Conservation (phyloP, 2,888 invertebrate species). For the Leucophenga maculata region DNA sequence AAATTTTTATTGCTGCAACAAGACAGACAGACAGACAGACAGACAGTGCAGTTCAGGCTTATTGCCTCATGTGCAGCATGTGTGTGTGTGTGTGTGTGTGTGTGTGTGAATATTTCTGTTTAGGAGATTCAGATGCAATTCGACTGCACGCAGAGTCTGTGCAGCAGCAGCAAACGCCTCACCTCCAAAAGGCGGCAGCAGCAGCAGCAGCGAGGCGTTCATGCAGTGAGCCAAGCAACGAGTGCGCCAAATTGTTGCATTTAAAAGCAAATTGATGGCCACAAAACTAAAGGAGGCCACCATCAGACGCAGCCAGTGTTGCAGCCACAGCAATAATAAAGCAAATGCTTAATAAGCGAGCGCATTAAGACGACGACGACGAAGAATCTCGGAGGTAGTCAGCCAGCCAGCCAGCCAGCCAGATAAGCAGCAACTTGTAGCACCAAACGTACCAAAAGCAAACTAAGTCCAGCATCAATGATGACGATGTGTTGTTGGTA, state of each 20-base stretch:
- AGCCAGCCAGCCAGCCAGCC: not conserved
- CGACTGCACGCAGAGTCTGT: slow-evolving; percentile 44
- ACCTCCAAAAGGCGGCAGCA: slow-evolving; percentile 25
- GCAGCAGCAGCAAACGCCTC: slow-evolving; percentile 25
- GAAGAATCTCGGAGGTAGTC: not conserved
- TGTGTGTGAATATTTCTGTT: not conserved
- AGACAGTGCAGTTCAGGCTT: slow-evolving; percentile 26
- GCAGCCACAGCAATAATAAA: slow-evolving; percentile 44
- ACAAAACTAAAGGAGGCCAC: slow-evolving; percentile 66
- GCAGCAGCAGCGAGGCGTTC: not conserved
- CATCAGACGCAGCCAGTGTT: slow-evolving; percentile 40
- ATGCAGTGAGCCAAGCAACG: slow-evolving; percentile 37
- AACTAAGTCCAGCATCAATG: slow-evolving; percentile 42
- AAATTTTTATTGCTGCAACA: slow-evolving; percentile 58
- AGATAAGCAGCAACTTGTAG: slow-evolving; percentile 17
- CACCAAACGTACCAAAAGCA: slow-evolving; percentile 21
- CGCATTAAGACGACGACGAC: slow-evolving; percentile 30
- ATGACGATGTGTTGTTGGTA: slow-evolving; percentile 63
- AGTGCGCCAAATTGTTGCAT: slow-evolving; percentile 61
- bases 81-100: slow-evolving; percentile 14
- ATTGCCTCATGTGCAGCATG: slow-evolving; percentile 28
- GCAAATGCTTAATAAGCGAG: slow-evolving; percentile 61
- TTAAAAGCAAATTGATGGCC: slow-evolving; percentile 69
- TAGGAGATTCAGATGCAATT: not conserved
- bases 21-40: slow-evolving; percentile 17